Base-by-base conservation (phyloP, 1,140 invertebrate genomes). In the Zaprionus inermis region DNA sequence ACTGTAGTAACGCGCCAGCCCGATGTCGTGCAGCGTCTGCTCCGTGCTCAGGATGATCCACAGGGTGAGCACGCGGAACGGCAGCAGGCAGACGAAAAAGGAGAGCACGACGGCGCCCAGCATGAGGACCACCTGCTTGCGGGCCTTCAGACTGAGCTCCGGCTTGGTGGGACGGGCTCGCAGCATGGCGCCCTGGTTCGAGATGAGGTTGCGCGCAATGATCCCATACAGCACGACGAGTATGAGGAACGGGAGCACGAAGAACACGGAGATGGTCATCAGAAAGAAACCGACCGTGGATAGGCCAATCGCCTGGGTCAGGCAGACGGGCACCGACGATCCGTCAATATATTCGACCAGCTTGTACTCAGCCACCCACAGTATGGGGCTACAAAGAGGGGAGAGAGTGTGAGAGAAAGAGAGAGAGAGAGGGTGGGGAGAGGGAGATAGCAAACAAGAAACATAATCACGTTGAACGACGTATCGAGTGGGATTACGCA, bases 11-110 rank as follows among this genome's bases (percentile, higher is more conserved):
- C 94, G 94, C 71, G 97, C 96, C 79, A 97, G 92, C 20, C 97
- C 97, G 74, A 97, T 90, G 24, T 93, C 86, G 18, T 94, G 79
- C 22, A 96, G 92, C 56, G 94, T 94, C 77, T 96, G 95, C 1
- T 94, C 93, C 6, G 96, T 94, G 5, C 95, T 95, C 18, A 97
- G 92, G 28, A 98, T 95, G 63, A 98, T 96, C 96, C 96, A 97
- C 41, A 98, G 92, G 1, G 96, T 97, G 14, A 98, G 93, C 3
- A 97, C 95, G 49, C 97, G 94, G 88, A 98, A 97, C 4, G 98
- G 98, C 49, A 98, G 92, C 24, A 98, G 93, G 86, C 97, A 98
- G 28, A 98, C 93, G 92, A 98, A 98, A 92, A 98, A 98, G 11
- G 96, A 96, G n/a, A 96, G 86, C 0, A 98, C 97, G 0, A 99